These are phyloP conservation scores for Colletes collaris DNA, from an alignment of 2,888 invertebrate species.

Conservation along the genomic window DNA sequence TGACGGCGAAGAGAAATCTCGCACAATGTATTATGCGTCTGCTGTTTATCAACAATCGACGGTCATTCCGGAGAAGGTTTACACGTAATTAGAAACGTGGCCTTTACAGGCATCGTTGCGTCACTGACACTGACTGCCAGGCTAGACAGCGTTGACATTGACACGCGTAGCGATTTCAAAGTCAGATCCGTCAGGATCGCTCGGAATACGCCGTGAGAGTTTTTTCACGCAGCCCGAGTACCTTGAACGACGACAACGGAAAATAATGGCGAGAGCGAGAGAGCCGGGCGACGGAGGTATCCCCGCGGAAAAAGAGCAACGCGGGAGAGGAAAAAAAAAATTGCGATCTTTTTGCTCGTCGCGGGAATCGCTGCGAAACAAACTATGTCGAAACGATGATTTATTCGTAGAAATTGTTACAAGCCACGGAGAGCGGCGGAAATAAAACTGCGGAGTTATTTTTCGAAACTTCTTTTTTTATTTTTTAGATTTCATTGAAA, in stretches of 20 bases:
- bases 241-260: conserved; percentile 43
- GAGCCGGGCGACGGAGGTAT: background rate
- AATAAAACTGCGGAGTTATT: background rate
- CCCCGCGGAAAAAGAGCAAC: background rate
- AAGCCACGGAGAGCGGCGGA: too few relatives aligned
- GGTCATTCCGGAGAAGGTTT: conserved; percentile 37
- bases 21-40: conserved; percentile 8
- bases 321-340: background rate
- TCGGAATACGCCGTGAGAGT: conserved; percentile 47
- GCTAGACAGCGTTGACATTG: conserved; percentile 53
- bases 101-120: conserved; percentile 56
- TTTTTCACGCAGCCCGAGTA: conserved; percentile 24
- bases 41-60: conserved; percentile 55
- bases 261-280: conserved; percentile 11
- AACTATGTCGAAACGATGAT: background rate
- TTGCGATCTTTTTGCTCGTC: conserved; percentile 6
- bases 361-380: background rate
- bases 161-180: conserved; percentile 64
- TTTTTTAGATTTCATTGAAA: background rate
- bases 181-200: conserved; percentile 59
- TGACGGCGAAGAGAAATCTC: conserved; percentile 20
- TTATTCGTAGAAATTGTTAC: background rate
- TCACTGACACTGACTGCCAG: conserved; percentile 58
- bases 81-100: conserved; percentile 51
- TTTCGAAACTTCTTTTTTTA: background rate